Evolutionary conservation across 2,797 vertebrate species (phyloP).

Genomic region (Clamator glandarius): DNA sequence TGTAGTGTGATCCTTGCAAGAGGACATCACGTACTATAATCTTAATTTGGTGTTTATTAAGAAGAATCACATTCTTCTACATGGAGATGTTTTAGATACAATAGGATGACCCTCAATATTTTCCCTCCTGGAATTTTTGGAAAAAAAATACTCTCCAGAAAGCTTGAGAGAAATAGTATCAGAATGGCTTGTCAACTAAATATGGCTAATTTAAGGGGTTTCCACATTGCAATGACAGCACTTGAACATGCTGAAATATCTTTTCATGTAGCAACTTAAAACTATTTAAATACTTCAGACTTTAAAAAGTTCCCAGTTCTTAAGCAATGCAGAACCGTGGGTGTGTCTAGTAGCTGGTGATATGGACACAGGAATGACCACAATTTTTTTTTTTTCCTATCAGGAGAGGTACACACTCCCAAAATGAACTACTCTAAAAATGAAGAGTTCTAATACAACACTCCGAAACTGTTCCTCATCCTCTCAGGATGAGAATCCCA

Average conservation of each 20-base stretch:
- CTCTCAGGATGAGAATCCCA: neutral
- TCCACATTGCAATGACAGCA: neutral
- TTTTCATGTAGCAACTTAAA: neutral
- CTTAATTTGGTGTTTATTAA: neutral
- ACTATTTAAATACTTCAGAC: neutral
- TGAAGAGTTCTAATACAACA: neutral
- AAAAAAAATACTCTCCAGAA: neutral
- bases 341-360: neutral
- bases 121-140: neutral
- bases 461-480: neutral
- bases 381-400: neutral
- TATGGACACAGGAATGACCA: neutral
- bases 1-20: neutral
- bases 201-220: neutral
- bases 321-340: neutral
- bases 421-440: neutral
- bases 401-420: neutral
- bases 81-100: neutral
- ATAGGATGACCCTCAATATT: neutral
- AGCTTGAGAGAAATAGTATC: neutral
- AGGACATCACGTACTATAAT: neutral
- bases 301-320: neutral
- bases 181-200: neutral
- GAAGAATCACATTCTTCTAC: neutral
- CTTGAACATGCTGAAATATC: neutral